Evolutionary conservation across 2,113 vertebrate genomes (phyloP).

Genomic region (Brachypodius melanocephalos): DNA sequence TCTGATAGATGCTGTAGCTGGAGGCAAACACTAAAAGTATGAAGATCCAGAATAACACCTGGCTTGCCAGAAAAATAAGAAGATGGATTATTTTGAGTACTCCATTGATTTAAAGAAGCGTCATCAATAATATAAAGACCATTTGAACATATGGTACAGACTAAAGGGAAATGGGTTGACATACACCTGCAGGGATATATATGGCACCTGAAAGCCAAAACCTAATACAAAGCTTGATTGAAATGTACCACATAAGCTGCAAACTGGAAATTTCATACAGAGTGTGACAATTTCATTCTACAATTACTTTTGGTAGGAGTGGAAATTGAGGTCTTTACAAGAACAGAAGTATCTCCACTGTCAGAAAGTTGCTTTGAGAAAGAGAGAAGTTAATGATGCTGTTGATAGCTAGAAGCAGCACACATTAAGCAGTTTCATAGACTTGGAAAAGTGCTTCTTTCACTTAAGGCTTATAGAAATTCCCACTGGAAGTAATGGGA

Average conservation of each 20-base stretch:
- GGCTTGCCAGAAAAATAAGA: conserved; percentile 15
- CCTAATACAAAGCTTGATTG: neutral
- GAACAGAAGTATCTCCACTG: neutral
- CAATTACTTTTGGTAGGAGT: neutral
- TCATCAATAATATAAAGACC: conserved; percentile 20
- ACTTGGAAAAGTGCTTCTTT: neutral
- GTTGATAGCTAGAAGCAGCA: neutral
- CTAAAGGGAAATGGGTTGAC: conserved; percentile 11
- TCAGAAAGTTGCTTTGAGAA: neutral
- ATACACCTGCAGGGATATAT: neutral
- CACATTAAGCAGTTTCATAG: neutral
- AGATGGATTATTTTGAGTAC: conserved; percentile 18
- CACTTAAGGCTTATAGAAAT: neutral
- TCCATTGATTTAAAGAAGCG: neutral
- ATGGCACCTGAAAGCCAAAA: neutral
- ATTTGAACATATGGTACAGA: neutral
- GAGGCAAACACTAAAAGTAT: neutral
- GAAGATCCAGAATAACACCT: conserved; percentile 1
- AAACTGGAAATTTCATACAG: neutral
- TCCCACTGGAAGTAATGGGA: neutral
- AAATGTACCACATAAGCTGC: neutral
- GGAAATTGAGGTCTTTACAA: neutral
- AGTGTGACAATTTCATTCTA: neutral
- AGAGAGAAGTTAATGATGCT: neutral
- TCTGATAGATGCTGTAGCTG: neutral